Conservation (phyloP, 2,888 invertebrate genomes). For the Ecdyonurus torrentis region DNA sequence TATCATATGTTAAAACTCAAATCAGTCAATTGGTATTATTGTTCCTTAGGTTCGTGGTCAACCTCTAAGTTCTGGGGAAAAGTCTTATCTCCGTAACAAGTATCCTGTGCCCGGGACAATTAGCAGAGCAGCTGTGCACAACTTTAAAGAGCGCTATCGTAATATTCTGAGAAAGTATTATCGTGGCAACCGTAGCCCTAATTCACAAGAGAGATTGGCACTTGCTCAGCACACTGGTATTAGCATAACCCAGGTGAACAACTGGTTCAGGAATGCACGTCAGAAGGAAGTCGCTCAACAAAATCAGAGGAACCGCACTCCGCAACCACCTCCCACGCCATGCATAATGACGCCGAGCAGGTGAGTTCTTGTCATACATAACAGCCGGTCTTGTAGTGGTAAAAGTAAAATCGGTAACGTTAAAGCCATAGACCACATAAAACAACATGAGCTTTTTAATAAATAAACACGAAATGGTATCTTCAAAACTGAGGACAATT, state of each 20-base stretch:
- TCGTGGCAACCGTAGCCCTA: constrained; percentile 54
- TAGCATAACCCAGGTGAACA: constrained; percentile 83
- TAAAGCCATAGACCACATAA: too few relatives aligned
- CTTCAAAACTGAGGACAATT: too few relatives aligned
- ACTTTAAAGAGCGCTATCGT: constrained; percentile 85
- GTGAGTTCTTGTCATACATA: neutral
- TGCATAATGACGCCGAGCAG: neutral
- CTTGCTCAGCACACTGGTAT: constrained; percentile 80
- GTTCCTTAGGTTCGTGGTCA: constrained; percentile 45
- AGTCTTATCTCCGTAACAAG: constrained; percentile 84
- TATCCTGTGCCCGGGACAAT: constrained; percentile 93
- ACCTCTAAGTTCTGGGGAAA: constrained; percentile 88
- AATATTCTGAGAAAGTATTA: constrained; percentile 89
- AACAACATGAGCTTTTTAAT: too few relatives aligned
- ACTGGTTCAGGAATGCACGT: constrained; percentile 77
- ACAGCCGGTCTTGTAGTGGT: too few relatives aligned
- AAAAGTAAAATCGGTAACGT: too few relatives aligned
- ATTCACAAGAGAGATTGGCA: constrained; percentile 81
- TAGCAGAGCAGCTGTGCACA: constrained; percentile 95
- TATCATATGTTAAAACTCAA: too few relatives aligned
- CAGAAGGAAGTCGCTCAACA: too few relatives aligned
- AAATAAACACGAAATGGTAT: too few relatives aligned
- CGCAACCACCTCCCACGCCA: constrained; percentile 33
- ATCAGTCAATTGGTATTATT: too few relatives aligned
- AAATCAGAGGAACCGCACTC: constrained; percentile 69